Evolutionary conservation across 1,140 invertebrate species (phyloP).

Genomic region (Drosophila ironensis): DNA sequence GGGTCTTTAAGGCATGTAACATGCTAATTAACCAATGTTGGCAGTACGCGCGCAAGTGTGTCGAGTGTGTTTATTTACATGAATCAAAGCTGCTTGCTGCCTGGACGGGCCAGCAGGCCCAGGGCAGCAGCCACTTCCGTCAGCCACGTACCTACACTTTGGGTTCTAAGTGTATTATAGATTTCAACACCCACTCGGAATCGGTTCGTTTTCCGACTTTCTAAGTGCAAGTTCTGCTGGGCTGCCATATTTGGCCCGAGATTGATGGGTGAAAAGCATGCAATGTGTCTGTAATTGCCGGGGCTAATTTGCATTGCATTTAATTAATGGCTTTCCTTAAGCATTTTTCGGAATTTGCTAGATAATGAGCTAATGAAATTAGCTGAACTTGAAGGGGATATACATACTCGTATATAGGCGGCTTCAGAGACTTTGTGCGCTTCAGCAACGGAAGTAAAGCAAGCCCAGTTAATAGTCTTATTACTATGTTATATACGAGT

Average conservation of each 20-base stretch:
- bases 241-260: slow-evolving; percentile 30
- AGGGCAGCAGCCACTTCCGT: slow-evolving; percentile 53
- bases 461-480: too few species aligned
- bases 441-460: too few species aligned
- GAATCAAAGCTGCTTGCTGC: slow-evolving; percentile 14
- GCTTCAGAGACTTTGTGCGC: too few species aligned
- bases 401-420: background rate
- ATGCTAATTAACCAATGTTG: slow-evolving; percentile 72
- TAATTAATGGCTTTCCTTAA: slow-evolving; percentile 3
- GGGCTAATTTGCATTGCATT: slow-evolving; percentile 26
- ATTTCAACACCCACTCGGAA: slow-evolving; percentile 61
- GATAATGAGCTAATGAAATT: slow-evolving; percentile 1
- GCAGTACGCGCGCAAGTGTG: slow-evolving; percentile 16
- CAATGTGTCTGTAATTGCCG: slow-evolving; percentile 24
- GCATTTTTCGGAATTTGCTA: background rate
- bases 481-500: too few species aligned
- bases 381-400: background rate
- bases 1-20: slow-evolving; percentile 50
- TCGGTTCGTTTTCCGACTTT: slow-evolving; percentile 34
- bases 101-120: too few species aligned
- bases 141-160: too few species aligned
- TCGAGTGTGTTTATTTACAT: slow-evolving; percentile 21
- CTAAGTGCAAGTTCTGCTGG: slow-evolving; percentile 30
- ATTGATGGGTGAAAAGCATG: slow-evolving; percentile 34
- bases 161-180: too few species aligned